These are phyloP conservation scores for Cichlasoma orientale DNA, from an alignment of 2,797 vertebrate genomes.

Conservation along the genomic window DNA sequence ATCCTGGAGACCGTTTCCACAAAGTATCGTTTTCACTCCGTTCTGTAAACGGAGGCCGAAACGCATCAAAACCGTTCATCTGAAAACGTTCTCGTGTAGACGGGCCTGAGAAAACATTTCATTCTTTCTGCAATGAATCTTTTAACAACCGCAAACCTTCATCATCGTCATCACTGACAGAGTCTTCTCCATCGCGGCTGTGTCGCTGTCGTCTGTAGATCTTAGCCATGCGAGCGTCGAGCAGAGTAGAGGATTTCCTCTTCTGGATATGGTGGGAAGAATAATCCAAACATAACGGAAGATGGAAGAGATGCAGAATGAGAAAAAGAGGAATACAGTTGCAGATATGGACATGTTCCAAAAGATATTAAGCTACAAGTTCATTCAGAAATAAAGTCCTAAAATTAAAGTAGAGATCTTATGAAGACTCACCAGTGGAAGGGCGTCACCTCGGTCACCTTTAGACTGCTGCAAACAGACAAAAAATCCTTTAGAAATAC, in stretches of 20 bases:
- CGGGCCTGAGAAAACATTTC: not conserved
- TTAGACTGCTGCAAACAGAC: conserved; percentile 40
- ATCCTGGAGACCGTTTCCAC: too few relatives aligned
- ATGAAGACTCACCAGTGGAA: conserved; percentile 55
- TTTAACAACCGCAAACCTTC: conserved; percentile 49
- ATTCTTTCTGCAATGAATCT: not conserved
- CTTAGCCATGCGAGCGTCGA: conserved; percentile 81
- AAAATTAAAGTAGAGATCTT: accelerated
- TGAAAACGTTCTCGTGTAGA: too few relatives aligned
- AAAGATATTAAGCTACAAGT: not conserved
- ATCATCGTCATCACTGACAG: conserved; percentile 73
- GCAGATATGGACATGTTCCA: not conserved
- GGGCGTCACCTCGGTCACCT: conserved; percentile 59
- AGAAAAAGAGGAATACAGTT: not conserved
- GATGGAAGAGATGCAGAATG: not conserved
- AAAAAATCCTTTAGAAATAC: not conserved
- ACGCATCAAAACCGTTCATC: too few relatives aligned
- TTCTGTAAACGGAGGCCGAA: too few relatives aligned
- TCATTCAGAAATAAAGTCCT: not conserved
- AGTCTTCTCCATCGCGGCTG: conserved; percentile 79
- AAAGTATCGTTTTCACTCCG: too few relatives aligned
- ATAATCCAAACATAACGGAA: not conserved
- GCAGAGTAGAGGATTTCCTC: conserved; percentile 76
- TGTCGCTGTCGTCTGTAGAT: conserved; percentile 80
- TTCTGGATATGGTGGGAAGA: conserved; percentile 63